Evolutionary conservation across 1,140 invertebrate species (phyloP).

Genomic region (Pristionchus pacificus): DNA sequence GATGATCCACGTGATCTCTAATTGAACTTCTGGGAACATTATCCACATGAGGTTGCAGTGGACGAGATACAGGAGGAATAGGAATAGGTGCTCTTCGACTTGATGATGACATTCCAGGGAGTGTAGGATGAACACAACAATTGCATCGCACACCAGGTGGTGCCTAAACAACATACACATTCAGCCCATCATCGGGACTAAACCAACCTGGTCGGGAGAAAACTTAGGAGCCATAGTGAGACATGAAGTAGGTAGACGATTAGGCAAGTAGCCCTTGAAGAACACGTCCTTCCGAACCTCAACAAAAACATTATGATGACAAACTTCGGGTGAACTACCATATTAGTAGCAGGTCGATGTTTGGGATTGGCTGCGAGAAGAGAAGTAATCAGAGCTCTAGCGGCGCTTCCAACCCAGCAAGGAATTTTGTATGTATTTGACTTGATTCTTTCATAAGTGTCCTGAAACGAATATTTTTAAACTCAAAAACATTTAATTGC

Average conservation of each 20-base stretch:
- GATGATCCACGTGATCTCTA: too few species aligned
- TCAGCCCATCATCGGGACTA: neutral
- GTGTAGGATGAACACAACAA: neutral
- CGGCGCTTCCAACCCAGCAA: constrained; percentile 66
- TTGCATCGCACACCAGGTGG: neutral
- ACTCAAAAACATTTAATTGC: too few species aligned
- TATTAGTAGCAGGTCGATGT: constrained; percentile 71
- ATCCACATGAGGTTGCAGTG: neutral
- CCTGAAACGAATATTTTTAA: constrained; percentile 73
- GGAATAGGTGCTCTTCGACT: too few species aligned
- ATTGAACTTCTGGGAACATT: too few species aligned
- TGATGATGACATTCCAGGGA: too few species aligned
- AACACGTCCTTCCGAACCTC: constrained; percentile 22
- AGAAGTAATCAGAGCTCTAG: constrained; percentile 75
- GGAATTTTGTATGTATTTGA: constrained; percentile 85
- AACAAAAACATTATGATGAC: neutral
- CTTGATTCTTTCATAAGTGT: constrained; percentile 63
- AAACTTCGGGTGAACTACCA: constrained; percentile 6
- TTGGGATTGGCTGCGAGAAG: constrained; percentile 79
- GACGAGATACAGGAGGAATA: neutral
- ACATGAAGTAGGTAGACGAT: constrained; percentile 30
- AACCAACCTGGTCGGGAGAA: constrained; percentile 10
- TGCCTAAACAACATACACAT: neutral
- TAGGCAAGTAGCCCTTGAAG: constrained; percentile 33
- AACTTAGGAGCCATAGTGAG: constrained; percentile 40